Evolutionary conservation across 2,888 invertebrate genomes (phyloP).

Genomic region (Tipula vernalis): DNA sequence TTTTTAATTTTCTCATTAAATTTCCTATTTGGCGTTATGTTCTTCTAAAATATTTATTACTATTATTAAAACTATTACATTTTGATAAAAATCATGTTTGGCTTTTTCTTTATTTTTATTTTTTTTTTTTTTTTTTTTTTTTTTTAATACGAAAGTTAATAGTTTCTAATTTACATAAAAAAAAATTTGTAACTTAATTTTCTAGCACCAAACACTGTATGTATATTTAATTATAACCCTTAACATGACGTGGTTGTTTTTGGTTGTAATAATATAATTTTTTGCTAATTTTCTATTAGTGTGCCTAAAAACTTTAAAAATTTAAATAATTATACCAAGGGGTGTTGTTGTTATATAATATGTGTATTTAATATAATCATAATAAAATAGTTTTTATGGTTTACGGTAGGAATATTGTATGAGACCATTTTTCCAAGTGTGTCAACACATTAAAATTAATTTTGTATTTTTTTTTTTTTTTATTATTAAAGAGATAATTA

Average conservation of each 20-base stretch:
- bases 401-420: background rate
- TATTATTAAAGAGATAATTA: background rate
- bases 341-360: background rate
- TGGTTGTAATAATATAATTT: background rate
- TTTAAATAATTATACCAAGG: background rate
- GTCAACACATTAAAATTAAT: background rate
- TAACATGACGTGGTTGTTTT: background rate
- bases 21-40: background rate
- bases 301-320: background rate
- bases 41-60: background rate
- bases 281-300: background rate
- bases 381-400: background rate
- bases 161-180: background rate
- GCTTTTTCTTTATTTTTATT: background rate
- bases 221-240: background rate
- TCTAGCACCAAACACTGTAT: background rate
- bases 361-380: background rate
- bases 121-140: background rate
- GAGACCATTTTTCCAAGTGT: background rate
- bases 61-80: background rate
- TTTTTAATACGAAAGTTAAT: background rate
- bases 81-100: conserved; percentile 4
- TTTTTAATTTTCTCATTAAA: background rate
- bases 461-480: background rate
- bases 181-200: background rate